Evolutionary conservation across 2,113 vertebrate genomes (phyloP).

Genomic region (Crotalus tigris): DNA sequence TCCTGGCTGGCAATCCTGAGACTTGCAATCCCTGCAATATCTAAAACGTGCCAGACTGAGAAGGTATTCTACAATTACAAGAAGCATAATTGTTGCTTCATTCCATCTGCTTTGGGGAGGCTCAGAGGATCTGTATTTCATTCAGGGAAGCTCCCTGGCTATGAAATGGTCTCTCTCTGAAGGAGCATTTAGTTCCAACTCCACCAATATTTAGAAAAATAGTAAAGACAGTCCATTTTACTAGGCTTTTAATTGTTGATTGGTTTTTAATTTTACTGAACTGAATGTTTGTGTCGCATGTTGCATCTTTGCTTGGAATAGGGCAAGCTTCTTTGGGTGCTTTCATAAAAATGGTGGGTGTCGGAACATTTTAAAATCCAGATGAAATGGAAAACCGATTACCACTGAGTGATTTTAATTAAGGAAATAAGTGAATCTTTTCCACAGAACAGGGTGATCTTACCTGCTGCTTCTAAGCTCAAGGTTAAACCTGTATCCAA

Average conservation of each 20-base stretch:
- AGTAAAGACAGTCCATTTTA: not conserved
- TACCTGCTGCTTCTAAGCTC: constrained; percentile 77
- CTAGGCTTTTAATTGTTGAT: not conserved
- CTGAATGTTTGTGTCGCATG: not conserved
- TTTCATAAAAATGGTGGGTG: not conserved
- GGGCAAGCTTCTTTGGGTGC: not conserved
- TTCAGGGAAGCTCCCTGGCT: not conserved
- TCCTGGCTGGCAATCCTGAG: not conserved
- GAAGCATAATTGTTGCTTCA: not conserved
- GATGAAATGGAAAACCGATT: not conserved
- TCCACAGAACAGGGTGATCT: constrained; percentile 13
- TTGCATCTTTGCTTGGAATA: not conserved
- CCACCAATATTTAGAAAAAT: not conserved
- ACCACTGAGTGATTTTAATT: not conserved
- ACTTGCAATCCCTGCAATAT: not conserved
- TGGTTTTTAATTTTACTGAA: not conserved
- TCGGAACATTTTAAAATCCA: not conserved
- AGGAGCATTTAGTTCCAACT: not conserved
- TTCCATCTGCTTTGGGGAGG: not conserved
- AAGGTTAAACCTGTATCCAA: constrained; percentile 81
- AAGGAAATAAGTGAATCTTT: not conserved
- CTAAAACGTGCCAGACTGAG: not conserved
- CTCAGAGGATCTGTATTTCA: not conserved
- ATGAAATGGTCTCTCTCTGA: not conserved
- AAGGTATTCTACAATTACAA: not conserved